Conservation (phyloP, 2,113 vertebrate genomes). For the Nipponia nippon region DNA sequence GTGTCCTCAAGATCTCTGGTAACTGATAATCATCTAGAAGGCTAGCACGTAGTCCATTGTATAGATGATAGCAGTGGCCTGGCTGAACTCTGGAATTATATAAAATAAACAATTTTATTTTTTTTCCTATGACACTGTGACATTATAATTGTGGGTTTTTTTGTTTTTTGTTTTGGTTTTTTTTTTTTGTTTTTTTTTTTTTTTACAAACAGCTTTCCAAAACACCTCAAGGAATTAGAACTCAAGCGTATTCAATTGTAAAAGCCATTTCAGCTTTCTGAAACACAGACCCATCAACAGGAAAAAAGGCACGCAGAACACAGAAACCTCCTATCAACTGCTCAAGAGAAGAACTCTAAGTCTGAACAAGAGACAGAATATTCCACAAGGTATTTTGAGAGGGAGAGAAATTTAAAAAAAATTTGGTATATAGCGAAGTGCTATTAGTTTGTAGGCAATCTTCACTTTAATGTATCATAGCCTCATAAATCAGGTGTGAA, state of each 20-base stretch:
- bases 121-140: background rate
- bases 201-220: background rate
- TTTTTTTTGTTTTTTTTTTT: background rate
- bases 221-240: background rate
- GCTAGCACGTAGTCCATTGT: constrained; percentile 89
- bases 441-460: background rate
- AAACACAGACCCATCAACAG: background rate
- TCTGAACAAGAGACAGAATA: background rate
- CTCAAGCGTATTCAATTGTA: background rate
- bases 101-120: background rate
- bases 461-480: background rate
- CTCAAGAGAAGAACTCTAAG: background rate
- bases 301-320: background rate
- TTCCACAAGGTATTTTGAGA: background rate
- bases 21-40: constrained; percentile 93
- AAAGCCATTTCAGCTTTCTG: background rate
- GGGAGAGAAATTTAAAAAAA: background rate
- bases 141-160: background rate
- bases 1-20: constrained; percentile 94
- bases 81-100: constrained; percentile 84
- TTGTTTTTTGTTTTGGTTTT: no score
- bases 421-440: no score
- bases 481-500: background rate
- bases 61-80: constrained; percentile 95
- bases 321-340: background rate